Conservation (phyloP, 2,113 vertebrate genomes). For the Pelecanoides urinatrix region DNA sequence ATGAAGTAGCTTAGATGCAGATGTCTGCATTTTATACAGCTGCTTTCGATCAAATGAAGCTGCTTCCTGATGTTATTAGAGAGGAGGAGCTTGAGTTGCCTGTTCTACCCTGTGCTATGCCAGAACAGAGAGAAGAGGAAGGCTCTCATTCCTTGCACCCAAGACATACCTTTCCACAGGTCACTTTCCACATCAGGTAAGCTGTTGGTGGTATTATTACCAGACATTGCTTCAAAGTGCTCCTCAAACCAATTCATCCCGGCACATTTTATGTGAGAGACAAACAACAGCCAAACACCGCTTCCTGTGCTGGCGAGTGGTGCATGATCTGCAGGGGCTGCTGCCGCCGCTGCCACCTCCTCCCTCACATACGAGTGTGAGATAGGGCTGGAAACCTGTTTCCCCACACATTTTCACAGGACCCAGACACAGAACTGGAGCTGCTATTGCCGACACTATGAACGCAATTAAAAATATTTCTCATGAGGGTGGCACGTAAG, state of each 20-base stretch:
- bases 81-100: background rate
- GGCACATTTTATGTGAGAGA: background rate
- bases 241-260: background rate
- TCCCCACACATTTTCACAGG: background rate
- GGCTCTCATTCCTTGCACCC: background rate
- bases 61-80: background rate
- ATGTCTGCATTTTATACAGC: background rate
- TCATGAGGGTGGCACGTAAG: background rate
- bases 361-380: background rate
- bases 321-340: background rate
- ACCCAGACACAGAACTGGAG: background rate
- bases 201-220: background rate
- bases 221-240: background rate
- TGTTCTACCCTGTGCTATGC: background rate
- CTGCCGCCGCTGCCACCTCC: background rate
- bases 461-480: background rate
- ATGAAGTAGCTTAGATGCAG: background rate
- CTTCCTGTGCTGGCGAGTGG: background rate
- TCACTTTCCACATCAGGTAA: background rate
- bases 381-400: background rate
- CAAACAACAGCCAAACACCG: background rate
- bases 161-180: background rate
- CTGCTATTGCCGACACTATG: background rate
- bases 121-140: background rate
- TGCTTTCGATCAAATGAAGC: background rate